Conservation (phyloP, 2,888 invertebrate species). For the Xanthorhoe spadicearia region DNA sequence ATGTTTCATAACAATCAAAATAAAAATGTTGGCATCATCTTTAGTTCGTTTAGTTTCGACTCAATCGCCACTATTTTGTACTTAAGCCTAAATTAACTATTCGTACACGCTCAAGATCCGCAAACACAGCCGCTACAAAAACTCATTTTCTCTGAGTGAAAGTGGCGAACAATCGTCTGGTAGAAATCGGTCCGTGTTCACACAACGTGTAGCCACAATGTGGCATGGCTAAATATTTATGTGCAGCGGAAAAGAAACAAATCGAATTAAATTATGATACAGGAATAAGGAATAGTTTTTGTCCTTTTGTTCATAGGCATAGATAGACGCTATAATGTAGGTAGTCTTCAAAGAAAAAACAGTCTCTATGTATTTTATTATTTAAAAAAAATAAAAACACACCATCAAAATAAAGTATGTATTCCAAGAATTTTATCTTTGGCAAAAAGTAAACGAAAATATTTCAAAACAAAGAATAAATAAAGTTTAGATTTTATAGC, state of each 20-base stretch:
- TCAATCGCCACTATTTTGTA: no score
- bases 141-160: slow-evolving; percentile 82
- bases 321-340: no score
- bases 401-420: no score
- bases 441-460: background rate
- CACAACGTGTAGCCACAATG: slow-evolving; percentile 38
- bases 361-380: no score
- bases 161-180: slow-evolving; percentile 72
- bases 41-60: no score
- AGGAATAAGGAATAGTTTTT: no score
- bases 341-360: no score
- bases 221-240: background rate
- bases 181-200: slow-evolving; percentile 65
- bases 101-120: slow-evolving; percentile 57
- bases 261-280: background rate
- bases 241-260: background rate
- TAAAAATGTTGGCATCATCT: no score
- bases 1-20: no score
- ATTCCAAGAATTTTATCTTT: background rate
- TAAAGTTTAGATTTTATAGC: background rate
- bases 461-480: background rate
- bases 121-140: slow-evolving; percentile 65
- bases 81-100: slow-evolving; percentile 5
- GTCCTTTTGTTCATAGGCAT: no score
- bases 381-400: background rate